Evolutionary conservation across 92 coral and sea anemone genomes (phyloP).

Genomic region (Scolanthus callimorphus): DNA sequence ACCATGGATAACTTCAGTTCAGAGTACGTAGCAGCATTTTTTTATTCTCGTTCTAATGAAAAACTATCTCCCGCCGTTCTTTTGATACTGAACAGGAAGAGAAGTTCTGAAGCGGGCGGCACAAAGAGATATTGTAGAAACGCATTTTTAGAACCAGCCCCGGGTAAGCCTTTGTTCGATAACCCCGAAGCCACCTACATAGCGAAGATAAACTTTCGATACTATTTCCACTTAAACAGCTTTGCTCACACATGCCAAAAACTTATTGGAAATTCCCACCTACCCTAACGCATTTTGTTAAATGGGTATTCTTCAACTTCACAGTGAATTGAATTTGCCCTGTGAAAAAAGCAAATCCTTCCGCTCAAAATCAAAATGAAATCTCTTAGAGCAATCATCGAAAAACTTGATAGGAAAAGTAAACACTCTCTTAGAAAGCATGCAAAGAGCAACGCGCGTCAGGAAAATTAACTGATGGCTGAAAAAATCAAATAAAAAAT

Average conservation of each 20-base stretch:
- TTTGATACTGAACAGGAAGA: conserved; percentile 3
- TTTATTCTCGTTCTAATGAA: conserved; percentile 15
- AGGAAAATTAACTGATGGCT: conserved; percentile 27
- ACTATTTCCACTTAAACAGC: too few relatives aligned
- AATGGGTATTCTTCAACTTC: too few relatives aligned
- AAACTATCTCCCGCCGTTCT: conserved; percentile 15
- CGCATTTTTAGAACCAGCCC: conserved; percentile 23
- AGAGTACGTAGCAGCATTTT: too few relatives aligned
- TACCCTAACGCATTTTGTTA: too few relatives aligned
- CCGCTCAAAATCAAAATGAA: conserved; percentile 25
- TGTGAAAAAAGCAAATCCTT: conserved; percentile 25
- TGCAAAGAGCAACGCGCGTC: conserved; percentile 10
- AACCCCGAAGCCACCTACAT: conserved; percentile 8
- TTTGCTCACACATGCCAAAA: too few relatives aligned
- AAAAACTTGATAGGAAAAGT: neutral
- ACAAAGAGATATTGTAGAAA: conserved; percentile 16
- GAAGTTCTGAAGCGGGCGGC: conserved; percentile 5
- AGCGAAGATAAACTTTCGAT: conserved; percentile 24
- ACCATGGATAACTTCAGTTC: too few relatives aligned
- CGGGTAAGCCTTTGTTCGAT: conserved; percentile 27
- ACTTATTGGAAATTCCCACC: too few relatives aligned
- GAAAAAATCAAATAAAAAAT: conserved; percentile 5
- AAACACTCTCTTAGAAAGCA: conserved; percentile 17
- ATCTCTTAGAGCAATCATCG: neutral
- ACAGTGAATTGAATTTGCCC: conserved; percentile 1